A percentile compares a stretch with the other conserved stretches of the same genome.
Conservation (phyloP, 2,113 vertebrate genomes). For the Toxotes jaculatrix region DNA sequence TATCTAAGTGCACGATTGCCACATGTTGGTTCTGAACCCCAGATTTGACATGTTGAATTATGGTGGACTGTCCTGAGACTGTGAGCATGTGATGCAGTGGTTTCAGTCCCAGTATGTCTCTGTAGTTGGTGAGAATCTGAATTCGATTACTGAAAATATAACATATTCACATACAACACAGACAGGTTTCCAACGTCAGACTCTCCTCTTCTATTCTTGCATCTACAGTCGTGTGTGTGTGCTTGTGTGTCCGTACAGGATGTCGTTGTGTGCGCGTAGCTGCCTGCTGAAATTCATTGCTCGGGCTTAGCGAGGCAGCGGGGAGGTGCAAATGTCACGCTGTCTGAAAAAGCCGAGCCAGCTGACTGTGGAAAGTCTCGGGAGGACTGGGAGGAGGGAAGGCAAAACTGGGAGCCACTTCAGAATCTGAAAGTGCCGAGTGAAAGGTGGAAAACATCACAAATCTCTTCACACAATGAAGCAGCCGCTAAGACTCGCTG, state of each 20-base stretch:
- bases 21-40: too few relatives aligned
- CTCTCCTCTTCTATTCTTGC: conserved; percentile 13
- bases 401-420: conserved; percentile 43
- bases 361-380: conserved; percentile 39
- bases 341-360: conserved; percentile 52
- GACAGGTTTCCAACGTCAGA: conserved; percentile 38
- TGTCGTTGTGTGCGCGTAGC: conserved; percentile 15
- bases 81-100: too few relatives aligned
- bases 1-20: too few relatives aligned
- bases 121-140: not conserved
- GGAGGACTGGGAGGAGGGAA: conserved; percentile 22
- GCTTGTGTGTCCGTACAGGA: conserved; percentile 5
- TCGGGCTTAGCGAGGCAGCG: conserved; percentile 41
- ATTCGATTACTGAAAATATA: conserved; percentile 16
- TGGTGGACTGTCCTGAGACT: too few relatives aligned
- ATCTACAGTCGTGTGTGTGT: not conserved
- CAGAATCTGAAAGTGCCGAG: conserved; percentile 47
- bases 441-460: conserved; percentile 58
- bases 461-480: conserved; percentile 9
- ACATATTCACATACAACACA: conserved; percentile 13
- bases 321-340: conserved; percentile 67
- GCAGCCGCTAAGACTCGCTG: not conserved
- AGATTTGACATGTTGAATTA: too few relatives aligned
- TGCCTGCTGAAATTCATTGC: conserved; percentile 45
- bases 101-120: not conserved